Percentiles rank a stretch among this genome's conserved stretches.
These are phyloP conservation scores for Yponomeuta sedellus DNA, from an alignment of 2,888 invertebrate genomes.

Conservation along the genomic window DNA sequence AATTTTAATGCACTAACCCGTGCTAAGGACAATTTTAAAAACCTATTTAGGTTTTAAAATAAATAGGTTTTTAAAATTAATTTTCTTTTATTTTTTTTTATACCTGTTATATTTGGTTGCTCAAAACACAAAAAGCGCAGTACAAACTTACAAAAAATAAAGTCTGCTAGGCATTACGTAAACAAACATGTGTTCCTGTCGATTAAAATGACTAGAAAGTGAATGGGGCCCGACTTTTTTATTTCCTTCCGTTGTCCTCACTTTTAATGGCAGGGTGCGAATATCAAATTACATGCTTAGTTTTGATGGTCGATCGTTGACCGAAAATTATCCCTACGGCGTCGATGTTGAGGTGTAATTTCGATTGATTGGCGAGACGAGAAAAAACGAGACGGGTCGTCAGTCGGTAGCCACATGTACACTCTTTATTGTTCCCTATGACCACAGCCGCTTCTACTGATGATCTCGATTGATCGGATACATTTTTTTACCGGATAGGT, in stretches of 20 bases:
- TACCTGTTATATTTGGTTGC: too few relatives aligned
- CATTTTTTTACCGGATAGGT: constrained; percentile 39
- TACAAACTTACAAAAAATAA: too few relatives aligned
- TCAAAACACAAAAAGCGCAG: too few relatives aligned
- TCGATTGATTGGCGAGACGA: constrained; percentile 23
- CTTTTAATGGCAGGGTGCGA: constrained; percentile 66
- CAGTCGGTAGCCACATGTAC: constrained; percentile 73
- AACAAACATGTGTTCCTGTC: constrained; percentile 50
- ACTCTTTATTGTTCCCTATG: constrained; percentile 59
- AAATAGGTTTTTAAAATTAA: too few relatives aligned
- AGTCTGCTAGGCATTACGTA: neutral
- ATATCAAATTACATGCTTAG: constrained; percentile 60
- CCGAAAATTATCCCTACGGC: constrained; percentile 24
- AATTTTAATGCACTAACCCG: too few relatives aligned
- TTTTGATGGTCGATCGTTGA: neutral
- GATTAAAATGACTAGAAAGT: constrained; percentile 64
- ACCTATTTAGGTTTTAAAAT: too few relatives aligned
- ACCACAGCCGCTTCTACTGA: constrained; percentile 53
- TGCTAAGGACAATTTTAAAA: too few relatives aligned
- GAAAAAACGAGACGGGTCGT: constrained; percentile 40
- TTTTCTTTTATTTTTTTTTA: too few relatives aligned
- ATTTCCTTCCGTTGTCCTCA: constrained; percentile 73
- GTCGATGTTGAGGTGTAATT: constrained; percentile 27
- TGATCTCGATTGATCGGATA: constrained; percentile 54
- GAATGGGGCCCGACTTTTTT: constrained; percentile 60